Conservation (phyloP, 2,888 invertebrate genomes). For the Zygaena filipendulae region DNA sequence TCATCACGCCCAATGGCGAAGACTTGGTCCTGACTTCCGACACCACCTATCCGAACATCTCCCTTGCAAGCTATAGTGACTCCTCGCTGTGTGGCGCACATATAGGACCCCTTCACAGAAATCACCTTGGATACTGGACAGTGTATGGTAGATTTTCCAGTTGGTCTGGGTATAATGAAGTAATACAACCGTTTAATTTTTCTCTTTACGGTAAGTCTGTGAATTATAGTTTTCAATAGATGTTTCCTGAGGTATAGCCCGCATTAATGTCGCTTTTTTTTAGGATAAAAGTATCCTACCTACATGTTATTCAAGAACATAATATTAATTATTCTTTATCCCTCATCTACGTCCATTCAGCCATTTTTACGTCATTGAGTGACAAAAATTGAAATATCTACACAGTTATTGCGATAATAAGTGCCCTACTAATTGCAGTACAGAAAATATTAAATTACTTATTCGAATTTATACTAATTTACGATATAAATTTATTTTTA, state of each 20-base stretch:
- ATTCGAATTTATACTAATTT: no score
- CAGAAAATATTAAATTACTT: no score
- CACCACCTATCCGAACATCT: constrained; percentile 18
- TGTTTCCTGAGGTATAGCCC: no score
- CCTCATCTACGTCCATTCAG: neutral
- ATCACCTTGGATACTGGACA: constrained; percentile 26
- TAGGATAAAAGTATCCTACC: no score
- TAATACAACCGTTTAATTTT: constrained; percentile 22
- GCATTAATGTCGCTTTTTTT: no score
- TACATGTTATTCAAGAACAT: no score
- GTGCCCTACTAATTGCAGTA: no score
- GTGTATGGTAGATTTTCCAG: constrained; percentile 23
- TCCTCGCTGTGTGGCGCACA: constrained; percentile 21
- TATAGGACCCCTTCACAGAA: constrained; percentile 22
- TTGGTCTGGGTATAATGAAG: constrained; percentile 17
- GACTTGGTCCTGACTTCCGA: constrained; percentile 18
- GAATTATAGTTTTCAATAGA: constrained; percentile 2
- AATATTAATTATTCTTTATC: neutral
- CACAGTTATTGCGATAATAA: no score
- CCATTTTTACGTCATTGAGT: no score
- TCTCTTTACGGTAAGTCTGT: constrained; percentile 27
- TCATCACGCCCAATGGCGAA: constrained; percentile 29
- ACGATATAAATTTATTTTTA: no score
- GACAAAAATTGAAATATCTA: no score
- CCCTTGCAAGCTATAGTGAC: constrained; percentile 1